Evolutionary conservation across 2,888 invertebrate species (phyloP), one percentile per base, ranked within the genome.

Genomic region (Unio pictorum): DNA sequence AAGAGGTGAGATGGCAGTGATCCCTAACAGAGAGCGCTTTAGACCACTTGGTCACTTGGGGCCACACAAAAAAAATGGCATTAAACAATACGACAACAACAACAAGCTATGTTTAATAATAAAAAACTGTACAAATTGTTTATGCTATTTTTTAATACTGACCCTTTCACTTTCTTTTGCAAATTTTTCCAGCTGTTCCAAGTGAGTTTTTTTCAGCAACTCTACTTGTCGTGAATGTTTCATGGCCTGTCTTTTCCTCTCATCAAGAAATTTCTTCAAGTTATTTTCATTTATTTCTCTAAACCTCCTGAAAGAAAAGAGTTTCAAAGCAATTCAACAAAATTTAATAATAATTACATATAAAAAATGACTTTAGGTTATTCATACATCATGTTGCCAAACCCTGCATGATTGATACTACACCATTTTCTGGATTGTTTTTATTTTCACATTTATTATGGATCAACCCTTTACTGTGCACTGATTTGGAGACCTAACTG

Each of bases 261-360:
- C 98, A 82, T 99, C 98, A 92, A 98, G 94, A 89, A 99, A 99
- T 86, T 96, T 95, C 91, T 98, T 98, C 67, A 97, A 97, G 90
- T 98, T 98, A 90, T 98, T 98, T 89, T 98, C 97, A 86, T 98
- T 97, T 90, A 98, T 96, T 91, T 99, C 89, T 67, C 87, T 81
- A 67, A 98, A 92, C 61, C 98, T 93, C 61, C 98, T 91, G 69
- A 20, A 74, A 34, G 62, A 26, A 3, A 45, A 20, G 5, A 23
- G 54, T 65, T 15, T 23, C 20, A n/a, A 60, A 23, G 20, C 26
- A 30, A 30, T 62, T 30, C 20, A 15, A 61, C 20, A 63, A 66
- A 30, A 34, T 18, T 61, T n/a, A 18, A 64, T 64, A n/a, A 30
- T 20, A 20, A n/a, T 6, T 7, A 1, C 8, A 34, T 2, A 34